phyloP scores from a whole-genome alignment of 2,113 vertebrate species.

The Gallinago paraguaiae region DNA sequence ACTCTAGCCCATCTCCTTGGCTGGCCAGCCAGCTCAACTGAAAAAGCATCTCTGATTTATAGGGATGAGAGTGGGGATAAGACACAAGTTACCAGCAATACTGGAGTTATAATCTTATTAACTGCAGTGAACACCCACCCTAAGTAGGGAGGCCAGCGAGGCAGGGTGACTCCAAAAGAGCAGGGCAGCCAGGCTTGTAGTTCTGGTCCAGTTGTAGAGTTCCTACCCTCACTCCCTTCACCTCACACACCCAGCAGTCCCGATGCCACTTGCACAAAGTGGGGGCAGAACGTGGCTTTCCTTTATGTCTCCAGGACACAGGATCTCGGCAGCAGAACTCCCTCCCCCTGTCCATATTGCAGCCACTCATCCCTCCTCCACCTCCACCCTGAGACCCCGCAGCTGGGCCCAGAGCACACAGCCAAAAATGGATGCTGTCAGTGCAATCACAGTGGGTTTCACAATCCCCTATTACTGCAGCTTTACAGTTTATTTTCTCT shows the following conservation, averaged over 20 bases:
- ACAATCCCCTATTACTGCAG: conserved; percentile 23
- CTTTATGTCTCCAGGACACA: background rate
- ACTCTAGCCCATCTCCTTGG: conserved; percentile 3
- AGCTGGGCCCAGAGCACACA: background rate
- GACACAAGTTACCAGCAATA: conserved; percentile 16
- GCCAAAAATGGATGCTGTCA: conserved; percentile 35
- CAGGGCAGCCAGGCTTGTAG: background rate
- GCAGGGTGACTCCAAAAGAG: background rate
- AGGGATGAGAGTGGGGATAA: conserved; percentile 20
- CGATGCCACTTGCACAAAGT: background rate
- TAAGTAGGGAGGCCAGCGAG: background rate
- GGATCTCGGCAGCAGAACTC: background rate
- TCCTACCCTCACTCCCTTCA: background rate
- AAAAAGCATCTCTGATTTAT: conserved; percentile 3
- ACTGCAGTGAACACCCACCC: conserved; percentile 5
- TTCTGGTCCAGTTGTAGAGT: background rate
- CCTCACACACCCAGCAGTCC: background rate
- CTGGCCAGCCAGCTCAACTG: background rate
- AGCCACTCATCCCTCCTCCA: background rate
- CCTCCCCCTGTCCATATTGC: background rate
- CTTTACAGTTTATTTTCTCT: conserved; percentile 16
- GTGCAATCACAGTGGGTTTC: conserved; percentile 11
- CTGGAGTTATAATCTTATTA: conserved; percentile 41
- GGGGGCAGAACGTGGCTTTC: background rate
- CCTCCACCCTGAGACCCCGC: background rate